phyloP scores from a whole-genome alignment of 1,140 invertebrate species.

The Idris sp. region DNA sequence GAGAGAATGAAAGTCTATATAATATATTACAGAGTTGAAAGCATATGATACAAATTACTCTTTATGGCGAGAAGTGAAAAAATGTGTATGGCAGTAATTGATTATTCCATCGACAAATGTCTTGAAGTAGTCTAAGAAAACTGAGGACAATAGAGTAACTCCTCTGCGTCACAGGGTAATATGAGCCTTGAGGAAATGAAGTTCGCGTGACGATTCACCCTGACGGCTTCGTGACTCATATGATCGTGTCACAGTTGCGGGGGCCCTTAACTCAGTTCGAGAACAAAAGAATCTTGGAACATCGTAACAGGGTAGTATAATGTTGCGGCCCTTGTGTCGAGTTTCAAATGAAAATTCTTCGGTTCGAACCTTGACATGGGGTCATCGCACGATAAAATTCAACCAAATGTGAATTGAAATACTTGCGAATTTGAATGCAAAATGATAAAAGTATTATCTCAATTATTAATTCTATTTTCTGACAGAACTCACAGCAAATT shows the following conservation, averaged over 20 bases:
- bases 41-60: too few relatives aligned
- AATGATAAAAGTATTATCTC: too few relatives aligned
- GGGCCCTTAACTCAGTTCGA: slow-evolving; percentile 65
- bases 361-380: slow-evolving; percentile 7
- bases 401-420: too few relatives aligned
- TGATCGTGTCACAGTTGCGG: slow-evolving; percentile 30
- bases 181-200: slow-evolving; percentile 72
- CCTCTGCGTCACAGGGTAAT: slow-evolving; percentile 77
- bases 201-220: slow-evolving; percentile 50
- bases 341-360: slow-evolving; percentile 21
- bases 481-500: too few relatives aligned
- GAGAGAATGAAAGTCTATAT: too few relatives aligned
- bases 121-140: slow-evolving; percentile 74
- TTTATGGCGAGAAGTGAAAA: too few relatives aligned
- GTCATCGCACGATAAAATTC: too few relatives aligned
- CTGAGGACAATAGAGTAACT: slow-evolving; percentile 77
- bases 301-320: slow-evolving; percentile 73
- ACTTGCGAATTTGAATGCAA: too few relatives aligned
- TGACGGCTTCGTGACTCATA: slow-evolving; percentile 44
- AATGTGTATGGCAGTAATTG: too few relatives aligned
- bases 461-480: too few relatives aligned
- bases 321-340: background rate
- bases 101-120: slow-evolving; percentile 49
- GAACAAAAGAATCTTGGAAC: slow-evolving; percentile 77
- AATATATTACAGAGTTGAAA: too few relatives aligned